Evolutionary conservation across 2,888 invertebrate genomes (phyloP), one percentile per base, ranked within the genome.

Genomic region (Pyralis farinalis): DNA sequence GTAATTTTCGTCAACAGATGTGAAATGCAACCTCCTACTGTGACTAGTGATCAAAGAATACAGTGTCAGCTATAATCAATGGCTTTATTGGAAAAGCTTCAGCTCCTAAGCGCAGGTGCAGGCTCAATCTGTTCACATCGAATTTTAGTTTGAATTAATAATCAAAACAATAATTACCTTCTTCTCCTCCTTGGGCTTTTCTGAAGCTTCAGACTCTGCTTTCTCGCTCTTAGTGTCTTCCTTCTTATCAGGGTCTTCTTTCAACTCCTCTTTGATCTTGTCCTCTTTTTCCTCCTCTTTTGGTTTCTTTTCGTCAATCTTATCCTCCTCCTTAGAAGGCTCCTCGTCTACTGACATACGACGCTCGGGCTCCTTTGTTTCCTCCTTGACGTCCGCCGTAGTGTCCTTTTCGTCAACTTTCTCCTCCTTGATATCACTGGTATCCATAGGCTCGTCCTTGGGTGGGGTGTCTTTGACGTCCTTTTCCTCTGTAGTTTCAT

Each of bases 151-250:
- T n/a, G n/a, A n/a, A n/a, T n/a, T n/a, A 34, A 33, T 11, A 27
- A 8, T 28, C 7, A 21, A n/a, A n/a, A 22, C 11, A 11, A n/a
- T 30, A 27, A 16, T 42, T 62, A 74, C 73, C 71, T 74, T 74
- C 56, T 74, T 74, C 1, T 73, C 73, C 1, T 90, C 87, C 66
- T 91, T 90, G 12, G 87, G 69, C 47, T 87, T 91, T 74, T 80
- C 90, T 37, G 85, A 78, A 1, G 58, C 73, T 40, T 84, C 84
- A 1, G 85, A 81, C 51, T 85, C 84, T 0, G 81, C 75, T 55
- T 88, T 86, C 28, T 88, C 90, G 50, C 79, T 81, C 63, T 86
- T 89, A 3, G 61, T 79, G 29, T 85, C 88, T 0, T 84, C 90
- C 60, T 90, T 82, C 40, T 82, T 86, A 25, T 77, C 85, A 4